These are phyloP conservation scores for Cyphomyrmex costatus DNA, from an alignment of 1,140 invertebrate genomes.

Conservation along the genomic window DNA sequence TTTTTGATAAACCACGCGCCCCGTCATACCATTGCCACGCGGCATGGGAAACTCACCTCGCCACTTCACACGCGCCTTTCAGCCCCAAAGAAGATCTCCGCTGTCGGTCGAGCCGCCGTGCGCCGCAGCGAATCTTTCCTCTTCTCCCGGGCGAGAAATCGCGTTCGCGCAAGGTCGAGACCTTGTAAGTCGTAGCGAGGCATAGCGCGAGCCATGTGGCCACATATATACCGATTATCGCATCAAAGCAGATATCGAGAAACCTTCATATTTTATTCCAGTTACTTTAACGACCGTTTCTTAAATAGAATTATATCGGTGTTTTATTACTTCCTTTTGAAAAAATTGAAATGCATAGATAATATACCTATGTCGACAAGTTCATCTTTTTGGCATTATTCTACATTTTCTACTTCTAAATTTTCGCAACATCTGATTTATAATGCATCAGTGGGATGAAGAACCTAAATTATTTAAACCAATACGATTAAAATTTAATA, in stretches of 20 bases:
- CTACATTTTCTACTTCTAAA: background rate
- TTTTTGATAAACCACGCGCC: conserved; percentile 77
- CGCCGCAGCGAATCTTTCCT: conserved; percentile 18
- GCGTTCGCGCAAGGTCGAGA: conserved; percentile 68
- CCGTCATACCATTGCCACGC: conserved; percentile 56
- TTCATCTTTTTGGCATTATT: background rate
- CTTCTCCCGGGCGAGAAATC: conserved; percentile 39
- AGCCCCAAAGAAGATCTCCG: conserved; percentile 65
- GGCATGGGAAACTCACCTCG: conserved; percentile 73
- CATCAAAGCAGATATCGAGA: conserved; percentile 8
- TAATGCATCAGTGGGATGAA: background rate
- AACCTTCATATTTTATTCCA: background rate
- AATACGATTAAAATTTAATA: conserved; percentile 20
- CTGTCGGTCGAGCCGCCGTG: conserved; percentile 55
- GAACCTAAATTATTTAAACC: conserved; percentile 26
- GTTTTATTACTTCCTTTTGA: background rate
- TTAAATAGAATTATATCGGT: background rate
- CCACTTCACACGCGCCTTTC: conserved; percentile 67
- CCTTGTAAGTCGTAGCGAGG: conserved; percentile 62
- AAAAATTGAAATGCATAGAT: background rate
- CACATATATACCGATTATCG: conserved; percentile 49
- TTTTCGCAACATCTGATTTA: conserved; percentile 15
- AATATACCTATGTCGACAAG: background rate
- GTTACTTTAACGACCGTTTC: background rate
- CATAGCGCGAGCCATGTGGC: conserved; percentile 40